Conservation (phyloP, 2,888 invertebrate genomes). For the Caenorhabditis macrosperma region DNA sequence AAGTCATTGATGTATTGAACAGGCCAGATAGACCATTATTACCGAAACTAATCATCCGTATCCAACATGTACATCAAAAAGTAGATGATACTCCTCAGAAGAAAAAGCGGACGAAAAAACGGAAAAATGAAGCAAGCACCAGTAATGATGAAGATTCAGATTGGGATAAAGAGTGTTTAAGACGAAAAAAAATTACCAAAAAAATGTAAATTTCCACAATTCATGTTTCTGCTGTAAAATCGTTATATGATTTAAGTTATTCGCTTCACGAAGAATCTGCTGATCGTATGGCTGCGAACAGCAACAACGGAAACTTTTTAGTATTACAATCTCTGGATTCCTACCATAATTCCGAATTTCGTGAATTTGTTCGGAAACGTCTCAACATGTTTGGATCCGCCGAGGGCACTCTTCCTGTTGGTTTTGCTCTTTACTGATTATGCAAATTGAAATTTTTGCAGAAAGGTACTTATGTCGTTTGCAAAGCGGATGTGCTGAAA, state of each 20-base stretch:
- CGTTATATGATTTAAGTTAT: too few species aligned
- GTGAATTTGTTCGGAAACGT: slow-evolving; percentile 52
- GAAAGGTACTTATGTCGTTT: slow-evolving; percentile 79
- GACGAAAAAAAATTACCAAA: slow-evolving; percentile 55
- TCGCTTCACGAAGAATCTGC: neutral
- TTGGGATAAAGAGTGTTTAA: slow-evolving; percentile 17
- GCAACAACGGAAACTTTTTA: neutral
- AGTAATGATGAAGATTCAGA: slow-evolving; percentile 56
- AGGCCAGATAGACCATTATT: slow-evolving; percentile 30
- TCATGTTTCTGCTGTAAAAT: too few species aligned
- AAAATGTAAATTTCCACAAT: slow-evolving; percentile 56
- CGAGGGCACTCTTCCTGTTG: slow-evolving; percentile 66
- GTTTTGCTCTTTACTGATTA: neutral
- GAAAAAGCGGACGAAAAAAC: slow-evolving; percentile 13
- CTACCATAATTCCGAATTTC: neutral
- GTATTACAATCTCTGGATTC: too few species aligned
- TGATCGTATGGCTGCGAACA: neutral
- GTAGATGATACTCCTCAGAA: slow-evolving; percentile 1
- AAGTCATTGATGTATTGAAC: neutral
- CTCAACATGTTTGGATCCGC: slow-evolving; percentile 65
- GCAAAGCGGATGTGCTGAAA: slow-evolving; percentile 74
- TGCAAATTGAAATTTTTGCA: slow-evolving; percentile 44
- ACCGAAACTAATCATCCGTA: slow-evolving; percentile 62
- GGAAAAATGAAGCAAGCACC: slow-evolving; percentile 46
- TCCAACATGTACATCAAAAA: slow-evolving; percentile 9